Evolutionary conservation across 2,797 vertebrate genomes (phyloP).

Genomic region (Eidolon dupreanum): DNA sequence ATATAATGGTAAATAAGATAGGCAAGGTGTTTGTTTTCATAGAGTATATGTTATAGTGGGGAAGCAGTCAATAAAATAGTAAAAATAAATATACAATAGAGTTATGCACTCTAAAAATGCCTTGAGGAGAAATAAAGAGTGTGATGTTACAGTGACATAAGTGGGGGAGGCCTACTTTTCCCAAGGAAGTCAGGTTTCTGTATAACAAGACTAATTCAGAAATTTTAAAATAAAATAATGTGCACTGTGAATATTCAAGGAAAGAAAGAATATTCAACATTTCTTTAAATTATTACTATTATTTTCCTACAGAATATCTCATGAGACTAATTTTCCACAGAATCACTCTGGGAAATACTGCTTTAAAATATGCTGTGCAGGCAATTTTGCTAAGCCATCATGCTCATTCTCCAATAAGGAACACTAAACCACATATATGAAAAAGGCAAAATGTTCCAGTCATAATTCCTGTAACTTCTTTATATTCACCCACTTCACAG

Average conservation of each 20-base stretch:
- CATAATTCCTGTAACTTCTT: neutral
- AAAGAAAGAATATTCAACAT: neutral
- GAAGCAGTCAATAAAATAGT: neutral
- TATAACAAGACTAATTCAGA: slow-evolving; percentile 7
- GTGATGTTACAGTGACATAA: neutral
- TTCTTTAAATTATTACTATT: slow-evolving; percentile 49
- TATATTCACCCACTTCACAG: neutral
- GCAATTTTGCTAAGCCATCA: neutral
- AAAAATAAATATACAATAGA: neutral
- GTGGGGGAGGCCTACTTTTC: neutral
- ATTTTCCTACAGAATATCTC: neutral
- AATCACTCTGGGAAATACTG: slow-evolving; percentile 28
- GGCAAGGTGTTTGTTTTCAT: neutral
- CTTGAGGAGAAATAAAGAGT: neutral
- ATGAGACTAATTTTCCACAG: slow-evolving; percentile 22
- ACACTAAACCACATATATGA: neutral
- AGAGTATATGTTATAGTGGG: neutral
- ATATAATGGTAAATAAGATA: neutral
- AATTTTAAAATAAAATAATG: slow-evolving; percentile 38
- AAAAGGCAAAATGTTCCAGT: neutral
- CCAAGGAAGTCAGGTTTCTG: neutral
- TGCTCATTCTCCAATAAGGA: neutral
- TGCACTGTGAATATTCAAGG: slow-evolving; percentile 27
- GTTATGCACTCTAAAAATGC: neutral
- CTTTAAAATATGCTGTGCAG: neutral